phyloP scores from a whole-genome alignment of 2,888 invertebrate species.

The Ptychoptera albimana region DNA sequence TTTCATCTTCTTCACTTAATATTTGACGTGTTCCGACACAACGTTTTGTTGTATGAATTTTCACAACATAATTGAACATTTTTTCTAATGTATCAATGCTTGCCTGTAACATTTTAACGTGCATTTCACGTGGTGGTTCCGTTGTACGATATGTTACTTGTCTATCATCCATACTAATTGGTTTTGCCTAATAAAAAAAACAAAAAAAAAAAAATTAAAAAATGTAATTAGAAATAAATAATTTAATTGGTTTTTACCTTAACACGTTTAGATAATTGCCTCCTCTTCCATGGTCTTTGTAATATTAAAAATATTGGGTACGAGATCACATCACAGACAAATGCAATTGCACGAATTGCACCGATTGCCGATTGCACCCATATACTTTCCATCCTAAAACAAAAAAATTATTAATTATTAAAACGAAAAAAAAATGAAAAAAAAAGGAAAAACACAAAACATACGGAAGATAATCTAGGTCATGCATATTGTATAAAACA shows the following conservation, averaged over 20 bases:
- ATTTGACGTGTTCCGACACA: conserved; percentile 85
- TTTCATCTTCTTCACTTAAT: conserved; percentile 84
- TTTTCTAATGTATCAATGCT: conserved; percentile 69
- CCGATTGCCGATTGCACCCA: conserved; percentile 56
- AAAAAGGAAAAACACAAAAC: too few relatives aligned
- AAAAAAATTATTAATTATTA: too few relatives aligned
- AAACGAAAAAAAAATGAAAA: too few relatives aligned
- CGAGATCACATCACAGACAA: conserved; percentile 80
- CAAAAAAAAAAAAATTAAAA: conserved; percentile 1
- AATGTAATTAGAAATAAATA: neutral
- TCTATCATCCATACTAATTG: conserved; percentile 44
- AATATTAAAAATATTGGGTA: conserved; percentile 78
- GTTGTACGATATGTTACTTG: conserved; percentile 59
- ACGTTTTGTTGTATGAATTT: conserved; percentile 51
- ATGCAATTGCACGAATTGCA: conserved; percentile 63
- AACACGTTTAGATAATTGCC: conserved; percentile 55
- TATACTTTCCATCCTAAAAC: conserved; percentile 43
- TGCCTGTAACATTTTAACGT: conserved; percentile 55
- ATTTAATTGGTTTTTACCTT: conserved; percentile 40
- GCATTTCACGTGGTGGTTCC: conserved; percentile 50
- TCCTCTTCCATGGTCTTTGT: conserved; percentile 76
- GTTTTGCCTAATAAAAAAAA: conserved; percentile 45
- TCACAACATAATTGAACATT: conserved; percentile 64
- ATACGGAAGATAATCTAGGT: too few relatives aligned
- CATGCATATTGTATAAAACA: too few relatives aligned